Conservation (phyloP, 2,113 vertebrate species). For the Stigmatopora argus region DNA sequence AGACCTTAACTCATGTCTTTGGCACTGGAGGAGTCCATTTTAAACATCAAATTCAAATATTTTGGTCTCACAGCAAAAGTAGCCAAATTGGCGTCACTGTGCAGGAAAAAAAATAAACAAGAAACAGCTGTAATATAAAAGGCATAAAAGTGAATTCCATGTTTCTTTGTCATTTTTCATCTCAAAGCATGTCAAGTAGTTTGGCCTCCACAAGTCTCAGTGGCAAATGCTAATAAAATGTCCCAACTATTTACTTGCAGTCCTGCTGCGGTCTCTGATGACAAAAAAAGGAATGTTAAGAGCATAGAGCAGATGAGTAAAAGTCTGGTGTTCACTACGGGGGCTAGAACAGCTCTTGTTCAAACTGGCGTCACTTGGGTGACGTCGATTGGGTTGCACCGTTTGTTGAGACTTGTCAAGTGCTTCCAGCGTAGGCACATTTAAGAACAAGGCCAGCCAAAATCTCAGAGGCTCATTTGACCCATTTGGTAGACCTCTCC, state of each 20-base stretch:
- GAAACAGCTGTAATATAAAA: neutral
- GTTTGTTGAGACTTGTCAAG: constrained; percentile 62
- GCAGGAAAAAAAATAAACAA: neutral
- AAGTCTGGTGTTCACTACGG: neutral
- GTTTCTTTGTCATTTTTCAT: neutral
- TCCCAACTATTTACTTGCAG: neutral
- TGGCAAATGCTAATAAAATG: neutral
- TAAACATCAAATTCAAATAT: too few species aligned
- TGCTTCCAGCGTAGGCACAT: constrained; percentile 96
- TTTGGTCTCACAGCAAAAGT: too few species aligned
- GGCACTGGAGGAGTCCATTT: too few species aligned
- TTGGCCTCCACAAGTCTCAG: neutral
- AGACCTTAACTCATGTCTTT: neutral
- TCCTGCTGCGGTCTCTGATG: neutral
- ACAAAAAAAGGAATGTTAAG: neutral
- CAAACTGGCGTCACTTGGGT: neutral
- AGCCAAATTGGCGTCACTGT: neutral
- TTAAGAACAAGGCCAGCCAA: constrained; percentile 80
- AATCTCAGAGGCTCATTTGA: constrained; percentile 83
- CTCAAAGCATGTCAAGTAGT: neutral
- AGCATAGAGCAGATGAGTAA: neutral
- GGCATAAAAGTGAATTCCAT: neutral
- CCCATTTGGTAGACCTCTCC: constrained; percentile 90
- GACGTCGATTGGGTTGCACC: neutral
- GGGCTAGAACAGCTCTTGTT: neutral